phyloP scores from a whole-genome alignment of 2,797 vertebrate species.

The Brachymystax lenok region DNA sequence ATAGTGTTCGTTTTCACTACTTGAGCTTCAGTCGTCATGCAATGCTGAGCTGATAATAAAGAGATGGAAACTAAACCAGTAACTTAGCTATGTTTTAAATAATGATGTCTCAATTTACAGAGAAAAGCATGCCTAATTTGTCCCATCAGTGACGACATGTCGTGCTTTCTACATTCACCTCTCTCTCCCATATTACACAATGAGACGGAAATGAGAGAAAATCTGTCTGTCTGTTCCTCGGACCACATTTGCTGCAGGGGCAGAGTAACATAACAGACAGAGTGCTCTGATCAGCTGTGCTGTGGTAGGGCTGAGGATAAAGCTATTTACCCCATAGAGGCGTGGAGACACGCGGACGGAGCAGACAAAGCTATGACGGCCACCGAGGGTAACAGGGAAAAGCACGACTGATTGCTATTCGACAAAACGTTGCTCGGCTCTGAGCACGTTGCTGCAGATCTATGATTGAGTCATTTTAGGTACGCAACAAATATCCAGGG shows the following conservation, averaged over 20 bases:
- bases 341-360: neutral
- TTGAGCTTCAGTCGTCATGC: no score
- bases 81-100: neutral
- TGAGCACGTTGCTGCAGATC: neutral
- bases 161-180: neutral
- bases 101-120: slow-evolving; percentile 27
- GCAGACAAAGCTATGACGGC: neutral
- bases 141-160: neutral
- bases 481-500: neutral
- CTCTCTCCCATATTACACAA: neutral
- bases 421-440: neutral
- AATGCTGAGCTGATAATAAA: neutral
- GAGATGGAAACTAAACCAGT: neutral
- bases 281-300: neutral
- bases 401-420: neutral
- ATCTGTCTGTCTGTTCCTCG: neutral
- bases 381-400: neutral
- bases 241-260: neutral
- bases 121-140: slow-evolving; percentile 26
- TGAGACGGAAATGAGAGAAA: neutral
- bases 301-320: neutral
- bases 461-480: neutral
- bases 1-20: no score
- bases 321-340: neutral
- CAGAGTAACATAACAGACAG: neutral